phyloP scores from a whole-genome alignment of 2,888 invertebrate genomes.

The Acleris sparsana region DNA sequence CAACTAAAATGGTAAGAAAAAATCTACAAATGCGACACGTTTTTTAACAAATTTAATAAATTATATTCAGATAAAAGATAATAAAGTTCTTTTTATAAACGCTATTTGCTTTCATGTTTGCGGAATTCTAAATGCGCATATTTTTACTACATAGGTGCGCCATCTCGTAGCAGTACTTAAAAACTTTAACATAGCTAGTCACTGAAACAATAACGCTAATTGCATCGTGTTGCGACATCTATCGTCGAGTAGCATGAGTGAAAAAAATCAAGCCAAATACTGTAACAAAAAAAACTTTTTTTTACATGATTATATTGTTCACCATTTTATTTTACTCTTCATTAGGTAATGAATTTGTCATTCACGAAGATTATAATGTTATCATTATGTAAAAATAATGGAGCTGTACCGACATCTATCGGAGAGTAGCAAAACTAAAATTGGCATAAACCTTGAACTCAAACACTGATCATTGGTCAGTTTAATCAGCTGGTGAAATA shows the following conservation, averaged over 20 bases:
- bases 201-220: conserved; percentile 20
- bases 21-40: too few species aligned
- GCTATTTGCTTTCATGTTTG: too few species aligned
- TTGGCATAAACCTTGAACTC: conserved; percentile 46
- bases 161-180: conserved; percentile 16
- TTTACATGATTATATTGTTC: too few species aligned
- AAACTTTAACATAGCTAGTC: conserved; percentile 8
- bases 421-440: conserved; percentile 41
- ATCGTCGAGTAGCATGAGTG: conserved; percentile 42
- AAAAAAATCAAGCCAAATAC: not conserved
- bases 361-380: not conserved
- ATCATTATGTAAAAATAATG: too few species aligned
- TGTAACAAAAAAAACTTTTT: too few species aligned
- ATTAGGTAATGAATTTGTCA: too few species aligned
- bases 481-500: too few species aligned
- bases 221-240: conserved; percentile 51
- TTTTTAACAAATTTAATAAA: too few species aligned
- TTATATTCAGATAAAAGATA: too few species aligned
- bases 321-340: too few species aligned
- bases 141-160: not conserved
- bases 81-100: too few species aligned
- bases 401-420: conserved; percentile 9
- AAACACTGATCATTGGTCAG: not conserved
- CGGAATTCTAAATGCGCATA: not conserved
- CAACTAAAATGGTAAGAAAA: too few species aligned